Percentiles rank a stretch among this genome's conserved stretches.
Conservation (phyloP, 2,797 vertebrate genomes). For the Enteromius anoplus region DNA sequence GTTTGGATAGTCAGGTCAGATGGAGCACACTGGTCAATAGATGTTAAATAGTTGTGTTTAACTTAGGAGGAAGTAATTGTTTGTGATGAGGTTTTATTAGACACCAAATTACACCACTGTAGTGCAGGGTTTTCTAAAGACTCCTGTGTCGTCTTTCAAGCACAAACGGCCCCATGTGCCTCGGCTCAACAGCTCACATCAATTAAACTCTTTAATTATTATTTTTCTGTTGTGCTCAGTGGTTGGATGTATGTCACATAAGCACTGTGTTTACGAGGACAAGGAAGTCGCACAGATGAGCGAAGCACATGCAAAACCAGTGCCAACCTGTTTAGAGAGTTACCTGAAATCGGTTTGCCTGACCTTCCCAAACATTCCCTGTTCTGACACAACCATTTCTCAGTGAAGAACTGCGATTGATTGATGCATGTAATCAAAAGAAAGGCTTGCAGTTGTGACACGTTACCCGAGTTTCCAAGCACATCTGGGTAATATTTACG, state of each 20-base stretch:
- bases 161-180: not conserved
- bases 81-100: constrained; percentile 41
- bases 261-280: constrained; percentile 14
- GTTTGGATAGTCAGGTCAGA: not conserved
- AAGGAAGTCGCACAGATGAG: not conserved
- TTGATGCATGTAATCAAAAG: constrained; percentile 67
- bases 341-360: constrained; percentile 8
- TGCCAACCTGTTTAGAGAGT: constrained; percentile 8
- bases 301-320: not conserved
- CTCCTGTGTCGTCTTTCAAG: not conserved
- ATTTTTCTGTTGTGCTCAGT: constrained; percentile 25
- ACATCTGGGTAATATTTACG: constrained; percentile 68
- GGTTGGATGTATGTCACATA: constrained; percentile 26
- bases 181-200: constrained; percentile 34
- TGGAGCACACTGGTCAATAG: not conserved
- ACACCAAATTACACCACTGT: constrained; percentile 7
- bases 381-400: constrained; percentile 11
- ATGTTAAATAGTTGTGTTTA: not conserved
- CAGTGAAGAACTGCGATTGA: constrained; percentile 58
- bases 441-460: constrained; percentile 50
- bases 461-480: constrained; percentile 60
- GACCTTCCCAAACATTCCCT: not conserved
- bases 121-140: constrained; percentile 26
- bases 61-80: constrained; percentile 24
- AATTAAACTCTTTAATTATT: constrained; percentile 46